Evolutionary conservation across 2,113 vertebrate genomes (phyloP).

Genomic region (Erythrocercus mccallii): DNA sequence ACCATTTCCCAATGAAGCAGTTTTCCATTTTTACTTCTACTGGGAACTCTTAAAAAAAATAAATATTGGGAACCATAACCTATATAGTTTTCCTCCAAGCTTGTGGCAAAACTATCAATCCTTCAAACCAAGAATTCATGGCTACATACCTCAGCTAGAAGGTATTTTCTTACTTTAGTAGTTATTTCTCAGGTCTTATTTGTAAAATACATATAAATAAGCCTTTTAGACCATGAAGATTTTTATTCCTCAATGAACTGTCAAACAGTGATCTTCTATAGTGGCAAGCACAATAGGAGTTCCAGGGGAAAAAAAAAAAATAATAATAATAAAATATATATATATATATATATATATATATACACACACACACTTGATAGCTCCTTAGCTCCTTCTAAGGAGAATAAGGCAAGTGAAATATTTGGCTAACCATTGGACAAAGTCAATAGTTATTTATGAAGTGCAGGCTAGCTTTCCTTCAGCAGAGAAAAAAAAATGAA

Average conservation of each 20-base stretch:
- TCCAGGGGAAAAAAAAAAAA: not conserved
- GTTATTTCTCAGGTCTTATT: not conserved
- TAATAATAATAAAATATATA: not conserved
- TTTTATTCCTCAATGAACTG: not conserved
- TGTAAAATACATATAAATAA: not conserved
- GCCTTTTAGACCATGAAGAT: not conserved
- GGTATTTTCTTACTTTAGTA: not conserved
- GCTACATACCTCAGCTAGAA: not conserved
- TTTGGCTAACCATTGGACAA: not conserved
- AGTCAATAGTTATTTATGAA: not conserved
- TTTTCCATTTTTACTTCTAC: not conserved
- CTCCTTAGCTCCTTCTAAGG: fast-evolving
- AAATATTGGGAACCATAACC: not conserved
- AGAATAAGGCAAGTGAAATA: not conserved
- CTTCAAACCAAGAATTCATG: not conserved
- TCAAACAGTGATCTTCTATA: not conserved
- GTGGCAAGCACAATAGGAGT: not conserved
- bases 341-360: no score
- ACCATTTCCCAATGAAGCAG: not conserved
- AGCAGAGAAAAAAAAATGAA: not conserved
- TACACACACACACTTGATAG: not conserved
- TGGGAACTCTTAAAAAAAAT: not conserved
- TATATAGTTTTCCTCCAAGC: not conserved
- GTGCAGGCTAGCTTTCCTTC: not conserved
- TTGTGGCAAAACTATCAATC: not conserved